Conservation (phyloP, 1,140 invertebrate species). For the Drosophila bifasciata region DNA sequence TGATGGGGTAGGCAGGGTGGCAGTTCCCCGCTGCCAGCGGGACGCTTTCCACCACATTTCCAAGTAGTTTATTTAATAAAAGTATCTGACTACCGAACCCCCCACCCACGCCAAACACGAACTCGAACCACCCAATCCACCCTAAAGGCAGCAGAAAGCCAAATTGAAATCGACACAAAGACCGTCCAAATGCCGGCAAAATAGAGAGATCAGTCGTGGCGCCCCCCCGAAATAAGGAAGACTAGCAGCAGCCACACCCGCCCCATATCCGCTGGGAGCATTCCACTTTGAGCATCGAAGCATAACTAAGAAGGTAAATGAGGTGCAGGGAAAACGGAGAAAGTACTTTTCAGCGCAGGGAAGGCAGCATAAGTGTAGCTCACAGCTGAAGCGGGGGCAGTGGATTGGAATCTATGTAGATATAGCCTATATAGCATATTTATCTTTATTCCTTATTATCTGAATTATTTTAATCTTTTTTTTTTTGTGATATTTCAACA, state of each 20-base stretch:
- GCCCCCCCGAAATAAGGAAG: no score
- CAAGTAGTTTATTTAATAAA: slow-evolving; percentile 67
- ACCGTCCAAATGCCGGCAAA: slow-evolving; percentile 13
- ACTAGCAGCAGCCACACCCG: not conserved
- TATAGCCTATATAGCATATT: no score
- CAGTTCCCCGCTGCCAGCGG: not conserved
- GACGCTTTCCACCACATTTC: slow-evolving; percentile 4
- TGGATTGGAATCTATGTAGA: no score
- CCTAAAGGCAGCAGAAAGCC: slow-evolving; percentile 1
- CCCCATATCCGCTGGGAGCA: not conserved
- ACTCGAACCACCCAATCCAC: not conserved
- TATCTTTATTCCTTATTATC: no score
- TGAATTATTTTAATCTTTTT: no score
- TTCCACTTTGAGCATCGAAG: slow-evolving; percentile 31
- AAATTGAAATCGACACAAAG: slow-evolving; percentile 50
- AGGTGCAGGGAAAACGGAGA: slow-evolving; percentile 10
- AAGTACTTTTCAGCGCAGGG: no score
- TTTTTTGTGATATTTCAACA: no score
- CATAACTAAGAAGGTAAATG: slow-evolving; percentile 32
- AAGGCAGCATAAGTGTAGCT: no score
- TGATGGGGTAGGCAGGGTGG: slow-evolving; percentile 1
- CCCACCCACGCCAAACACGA: not conserved
- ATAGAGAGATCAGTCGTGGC: slow-evolving; percentile 6
- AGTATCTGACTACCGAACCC: slow-evolving; percentile 28
- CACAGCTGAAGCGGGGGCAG: no score